Conservation (phyloP, 2,113 vertebrate species). For the Ranitomeya imitator region DNA sequence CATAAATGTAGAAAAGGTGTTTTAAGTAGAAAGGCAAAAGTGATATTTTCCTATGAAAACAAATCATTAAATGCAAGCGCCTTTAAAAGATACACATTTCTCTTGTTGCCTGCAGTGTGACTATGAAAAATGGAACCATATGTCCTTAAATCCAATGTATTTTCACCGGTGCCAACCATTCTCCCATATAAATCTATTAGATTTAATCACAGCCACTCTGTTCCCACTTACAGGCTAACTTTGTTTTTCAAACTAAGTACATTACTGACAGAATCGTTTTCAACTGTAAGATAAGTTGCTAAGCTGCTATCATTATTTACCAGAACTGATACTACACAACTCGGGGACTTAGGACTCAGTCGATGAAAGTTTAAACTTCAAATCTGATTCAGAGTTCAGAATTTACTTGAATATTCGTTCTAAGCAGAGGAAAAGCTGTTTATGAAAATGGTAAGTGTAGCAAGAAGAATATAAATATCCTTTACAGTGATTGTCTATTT, state of each 20-base stretch:
- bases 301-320: constrained; percentile 42
- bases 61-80: constrained; percentile 16
- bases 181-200: constrained; percentile 54
- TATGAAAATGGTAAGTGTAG: neutral
- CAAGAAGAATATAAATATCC: neutral
- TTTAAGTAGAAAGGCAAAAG: neutral
- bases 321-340: constrained; percentile 33
- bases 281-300: constrained; percentile 54
- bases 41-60: constrained; percentile 26
- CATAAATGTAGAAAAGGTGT: neutral
- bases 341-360: neutral
- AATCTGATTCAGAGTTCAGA: constrained; percentile 11
- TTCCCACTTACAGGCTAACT: constrained; percentile 44
- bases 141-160: constrained; percentile 41
- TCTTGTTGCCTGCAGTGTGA: neutral
- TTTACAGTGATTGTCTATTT: neutral
- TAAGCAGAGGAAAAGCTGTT: neutral
- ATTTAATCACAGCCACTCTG: constrained; percentile 50
- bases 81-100: constrained; percentile 28
- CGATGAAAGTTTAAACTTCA: constrained; percentile 29
- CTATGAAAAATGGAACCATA: constrained; percentile 38
- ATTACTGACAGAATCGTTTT: constrained; percentile 54
- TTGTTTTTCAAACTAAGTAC: constrained; percentile 54
- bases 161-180: constrained; percentile 35
- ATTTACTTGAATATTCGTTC: constrained; percentile 20